These are phyloP conservation scores for Andrena dorsata DNA, from an alignment of 2,888 invertebrate genomes.

Conservation along the genomic window DNA sequence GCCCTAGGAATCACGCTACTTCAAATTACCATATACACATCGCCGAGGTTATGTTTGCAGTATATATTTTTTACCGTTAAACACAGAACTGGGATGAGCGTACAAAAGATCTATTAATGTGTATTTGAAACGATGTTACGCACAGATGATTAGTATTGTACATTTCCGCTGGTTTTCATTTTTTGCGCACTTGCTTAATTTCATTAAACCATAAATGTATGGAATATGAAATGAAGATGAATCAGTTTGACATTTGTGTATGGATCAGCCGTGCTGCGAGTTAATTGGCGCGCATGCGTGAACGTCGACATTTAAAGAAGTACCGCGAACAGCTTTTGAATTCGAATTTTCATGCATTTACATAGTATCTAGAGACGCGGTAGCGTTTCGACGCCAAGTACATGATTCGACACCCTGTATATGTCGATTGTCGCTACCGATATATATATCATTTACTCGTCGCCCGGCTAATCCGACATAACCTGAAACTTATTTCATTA, in stretches of 20 bases:
- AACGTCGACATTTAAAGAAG: not conserved
- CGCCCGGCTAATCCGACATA: no score
- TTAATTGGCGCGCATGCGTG: not conserved
- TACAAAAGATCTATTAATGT: not conserved
- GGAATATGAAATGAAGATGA: not conserved
- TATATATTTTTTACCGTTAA: not conserved
- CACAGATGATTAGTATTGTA: not conserved
- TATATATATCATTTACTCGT: no score
- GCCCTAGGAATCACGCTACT: not conserved
- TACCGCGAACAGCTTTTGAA: no score
- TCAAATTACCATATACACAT: conserved; percentile 4
- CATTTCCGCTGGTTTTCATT: not conserved
- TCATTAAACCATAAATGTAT: not conserved
- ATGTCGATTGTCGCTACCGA: no score
- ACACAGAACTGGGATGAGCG: not conserved
- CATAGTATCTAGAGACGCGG: no score
- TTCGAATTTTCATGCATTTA: no score
- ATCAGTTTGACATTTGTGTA: conserved; percentile 15
- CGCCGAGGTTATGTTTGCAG: conserved; percentile 37
- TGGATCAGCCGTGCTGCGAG: not conserved
- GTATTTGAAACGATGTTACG: not conserved
- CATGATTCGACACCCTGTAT: no score
- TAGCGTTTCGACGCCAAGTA: no score
- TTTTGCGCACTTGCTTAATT: not conserved
- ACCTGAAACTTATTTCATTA: no score